A percentile compares a stretch with the other conserved stretches of the same genome.
phyloP scores from a whole-genome alignment of 2,113 vertebrate genomes.

The Brachyhypopomus gauderio region DNA sequence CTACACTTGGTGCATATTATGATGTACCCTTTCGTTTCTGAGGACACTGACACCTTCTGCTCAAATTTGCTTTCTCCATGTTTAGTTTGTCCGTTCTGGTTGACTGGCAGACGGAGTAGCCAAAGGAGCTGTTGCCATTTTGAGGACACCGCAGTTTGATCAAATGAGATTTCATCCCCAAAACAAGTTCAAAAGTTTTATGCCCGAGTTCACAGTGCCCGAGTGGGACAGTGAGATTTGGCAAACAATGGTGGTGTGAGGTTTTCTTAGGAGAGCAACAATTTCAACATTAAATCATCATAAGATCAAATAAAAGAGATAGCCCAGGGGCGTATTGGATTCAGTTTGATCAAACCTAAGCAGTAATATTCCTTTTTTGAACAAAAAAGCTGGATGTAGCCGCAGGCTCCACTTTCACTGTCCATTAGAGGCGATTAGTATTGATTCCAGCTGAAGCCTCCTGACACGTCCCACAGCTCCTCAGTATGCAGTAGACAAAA shows the following conservation, averaged over 20 bases:
- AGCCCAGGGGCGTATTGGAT: slow-evolving; percentile 24
- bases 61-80: not conserved
- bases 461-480: slow-evolving; percentile 55
- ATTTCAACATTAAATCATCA: slow-evolving; percentile 1
- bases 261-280: not conserved
- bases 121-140: not conserved
- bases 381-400: slow-evolving; percentile 31
- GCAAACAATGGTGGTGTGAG: not conserved
- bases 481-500: slow-evolving; percentile 51
- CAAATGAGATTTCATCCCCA: not conserved
- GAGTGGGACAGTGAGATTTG: not conserved
- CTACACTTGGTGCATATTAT: slow-evolving; percentile 41
- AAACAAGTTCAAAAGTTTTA: not conserved
- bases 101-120: not conserved
- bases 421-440: slow-evolving; percentile 62
- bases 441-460: slow-evolving; percentile 62
- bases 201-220: not conserved
- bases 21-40: slow-evolving; percentile 37
- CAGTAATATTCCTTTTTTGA: slow-evolving; percentile 53
- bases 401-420: slow-evolving; percentile 39
- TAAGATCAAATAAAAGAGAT: slow-evolving; percentile 18
- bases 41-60: not conserved
- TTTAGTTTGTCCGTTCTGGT: not conserved
- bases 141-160: no score
- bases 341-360: slow-evolving; percentile 55